phyloP scores from a whole-genome alignment of 2,888 invertebrate genomes.

The Taenaris catops region DNA sequence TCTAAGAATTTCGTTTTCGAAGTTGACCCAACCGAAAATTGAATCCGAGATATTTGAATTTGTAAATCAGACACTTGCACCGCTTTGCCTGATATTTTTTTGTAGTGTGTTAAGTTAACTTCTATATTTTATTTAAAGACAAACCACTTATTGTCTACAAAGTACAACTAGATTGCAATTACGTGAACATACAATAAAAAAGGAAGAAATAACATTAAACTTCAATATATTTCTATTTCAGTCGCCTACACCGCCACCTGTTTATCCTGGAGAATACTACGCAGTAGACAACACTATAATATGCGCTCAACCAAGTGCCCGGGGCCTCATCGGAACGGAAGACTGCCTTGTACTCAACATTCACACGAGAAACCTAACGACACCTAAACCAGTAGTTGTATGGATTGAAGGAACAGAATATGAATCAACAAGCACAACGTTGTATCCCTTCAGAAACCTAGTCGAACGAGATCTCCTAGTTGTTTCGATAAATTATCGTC shows the following conservation, averaged over 20 bases:
- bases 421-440: constrained; percentile 31
- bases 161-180: no score
- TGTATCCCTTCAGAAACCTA: constrained; percentile 75
- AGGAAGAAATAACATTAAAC: no score
- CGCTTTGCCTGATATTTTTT: no score
- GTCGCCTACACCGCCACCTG: constrained; percentile 35
- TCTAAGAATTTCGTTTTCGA: no score
- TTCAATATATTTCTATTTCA: no score
- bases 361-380: constrained; percentile 44
- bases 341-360: constrained; percentile 57
- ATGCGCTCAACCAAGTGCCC: constrained; percentile 50
- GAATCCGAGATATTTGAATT: no score
- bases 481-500: constrained; percentile 82
- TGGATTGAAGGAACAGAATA: constrained; percentile 61
- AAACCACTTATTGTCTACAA: no score
- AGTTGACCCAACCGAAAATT: no score
- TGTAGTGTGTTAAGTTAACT: no score
- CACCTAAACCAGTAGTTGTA: constrained; percentile 54
- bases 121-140: no score
- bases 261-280: constrained; percentile 35
- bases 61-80: no score
- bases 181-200: no score
- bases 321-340: constrained; percentile 55
- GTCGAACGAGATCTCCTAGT: constrained; percentile 84
- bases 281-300: constrained; percentile 41